Evolutionary conservation across 2,888 invertebrate species (phyloP).

Genomic region (Podotricha telesiphe): DNA sequence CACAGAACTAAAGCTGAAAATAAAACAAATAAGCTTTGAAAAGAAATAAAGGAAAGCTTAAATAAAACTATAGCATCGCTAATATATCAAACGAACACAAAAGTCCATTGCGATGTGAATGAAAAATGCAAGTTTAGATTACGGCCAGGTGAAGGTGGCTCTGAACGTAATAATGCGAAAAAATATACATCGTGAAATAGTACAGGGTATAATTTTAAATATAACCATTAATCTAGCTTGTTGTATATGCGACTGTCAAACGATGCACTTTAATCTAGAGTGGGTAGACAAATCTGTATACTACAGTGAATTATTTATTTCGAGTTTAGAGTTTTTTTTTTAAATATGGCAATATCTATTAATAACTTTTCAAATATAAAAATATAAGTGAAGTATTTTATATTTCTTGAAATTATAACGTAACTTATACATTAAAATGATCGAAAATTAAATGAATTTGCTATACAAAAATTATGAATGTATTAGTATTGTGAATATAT

Average conservation of each 20-base stretch:
- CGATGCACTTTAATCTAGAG: conserved; percentile 43
- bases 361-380: no score
- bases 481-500: no score
- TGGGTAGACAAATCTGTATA: conserved; percentile 14
- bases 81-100: conserved; percentile 46
- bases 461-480: no score
- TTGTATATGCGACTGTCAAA: conserved; percentile 68
- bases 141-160: conserved; percentile 54
- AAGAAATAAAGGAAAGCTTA: conserved; percentile 22
- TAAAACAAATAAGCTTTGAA: conserved; percentile 18
- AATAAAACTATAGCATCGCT: conserved; percentile 41
- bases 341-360: no score
- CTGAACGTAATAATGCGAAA: conserved; percentile 52
- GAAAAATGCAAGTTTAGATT: conserved; percentile 67
- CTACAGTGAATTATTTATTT: background rate
- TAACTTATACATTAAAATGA: no score
- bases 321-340: no score
- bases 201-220: conserved; percentile 74
- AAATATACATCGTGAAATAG: conserved; percentile 66
- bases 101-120: conserved; percentile 53
- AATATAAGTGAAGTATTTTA: no score
- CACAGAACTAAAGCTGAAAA: conserved; percentile 3
- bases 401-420: no score
- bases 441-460: no score
- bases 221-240: conserved; percentile 79